These are phyloP conservation scores for Platysteira castanea DNA, from an alignment of 2,113 vertebrate genomes.

Conservation along the genomic window DNA sequence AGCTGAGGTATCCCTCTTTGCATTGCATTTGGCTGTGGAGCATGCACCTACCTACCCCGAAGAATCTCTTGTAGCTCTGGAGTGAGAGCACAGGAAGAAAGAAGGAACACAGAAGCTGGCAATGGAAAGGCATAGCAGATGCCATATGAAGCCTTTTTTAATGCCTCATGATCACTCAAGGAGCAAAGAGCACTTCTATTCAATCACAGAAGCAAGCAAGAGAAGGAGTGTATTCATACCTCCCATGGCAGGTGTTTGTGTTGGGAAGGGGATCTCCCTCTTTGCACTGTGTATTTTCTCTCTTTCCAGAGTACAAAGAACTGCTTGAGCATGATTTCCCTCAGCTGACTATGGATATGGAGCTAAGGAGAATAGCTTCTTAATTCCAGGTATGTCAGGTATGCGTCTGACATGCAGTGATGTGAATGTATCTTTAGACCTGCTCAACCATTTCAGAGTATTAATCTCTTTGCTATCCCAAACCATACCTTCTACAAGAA, in stretches of 20 bases:
- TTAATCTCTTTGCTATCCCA: background rate
- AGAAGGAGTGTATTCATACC: background rate
- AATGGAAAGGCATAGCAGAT: background rate
- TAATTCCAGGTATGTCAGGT: background rate
- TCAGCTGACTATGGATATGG: background rate
- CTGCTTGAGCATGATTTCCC: background rate
- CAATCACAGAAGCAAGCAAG: background rate
- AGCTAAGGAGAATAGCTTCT: background rate
- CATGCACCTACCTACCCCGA: background rate
- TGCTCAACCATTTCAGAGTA: background rate
- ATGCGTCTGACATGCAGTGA: background rate
- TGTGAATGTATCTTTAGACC: background rate
- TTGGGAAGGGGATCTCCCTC: background rate
- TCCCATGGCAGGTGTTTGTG: background rate
- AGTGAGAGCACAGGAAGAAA: background rate
- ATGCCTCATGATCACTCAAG: background rate
- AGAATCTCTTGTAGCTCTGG: background rate
- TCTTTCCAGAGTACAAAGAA: background rate
- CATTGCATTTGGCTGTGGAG: background rate
- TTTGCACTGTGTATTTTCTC: background rate
- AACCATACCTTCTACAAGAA: background rate
- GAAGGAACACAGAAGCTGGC: background rate
- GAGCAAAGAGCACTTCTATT: background rate
- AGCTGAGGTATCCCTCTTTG: background rate
- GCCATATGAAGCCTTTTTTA: background rate